These are phyloP conservation scores for Galerucella calmariensis DNA, from an alignment of 2,888 invertebrate genomes.

Conservation along the genomic window DNA sequence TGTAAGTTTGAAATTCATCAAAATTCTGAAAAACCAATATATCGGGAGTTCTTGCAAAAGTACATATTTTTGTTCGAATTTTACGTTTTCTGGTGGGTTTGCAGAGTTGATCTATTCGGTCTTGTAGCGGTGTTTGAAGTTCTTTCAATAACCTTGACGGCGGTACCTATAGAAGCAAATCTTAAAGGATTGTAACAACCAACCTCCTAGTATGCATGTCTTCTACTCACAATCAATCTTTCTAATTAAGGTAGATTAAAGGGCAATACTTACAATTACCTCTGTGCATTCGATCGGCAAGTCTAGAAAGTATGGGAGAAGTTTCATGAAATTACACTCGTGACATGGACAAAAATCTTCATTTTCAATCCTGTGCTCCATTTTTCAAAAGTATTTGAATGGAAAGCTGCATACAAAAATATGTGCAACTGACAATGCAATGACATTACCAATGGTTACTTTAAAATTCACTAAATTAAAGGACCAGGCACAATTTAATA, in stretches of 20 bases:
- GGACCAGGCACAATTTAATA: no score
- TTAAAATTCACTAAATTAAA: not conserved
- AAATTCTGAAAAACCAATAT: constrained; percentile 73
- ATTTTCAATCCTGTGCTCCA: not conserved
- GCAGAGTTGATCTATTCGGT: constrained; percentile 55
- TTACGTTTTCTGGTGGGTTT: constrained; percentile 50
- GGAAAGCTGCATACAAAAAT: constrained; percentile 1
- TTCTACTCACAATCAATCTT: constrained; percentile 22
- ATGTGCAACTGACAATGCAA: not conserved
- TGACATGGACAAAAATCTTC: constrained; percentile 26
- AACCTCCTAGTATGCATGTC: no score
- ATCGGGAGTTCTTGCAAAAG: constrained; percentile 63
- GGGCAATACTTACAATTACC: constrained; percentile 35
- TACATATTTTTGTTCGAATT: constrained; percentile 43
- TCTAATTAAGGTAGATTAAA: not conserved
- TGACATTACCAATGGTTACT: constrained; percentile 2
- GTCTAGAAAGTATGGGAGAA: constrained; percentile 49
- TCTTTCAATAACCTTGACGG: constrained; percentile 59
- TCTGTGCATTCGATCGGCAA: constrained; percentile 35
- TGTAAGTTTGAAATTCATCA: constrained; percentile 66
- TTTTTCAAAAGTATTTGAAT: not conserved
- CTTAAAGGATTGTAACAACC: no score
- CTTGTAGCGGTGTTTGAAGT: constrained; percentile 58
- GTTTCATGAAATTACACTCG: constrained; percentile 41
- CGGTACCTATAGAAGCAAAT: constrained; percentile 50